Percentiles rank a stretch among this genome's conserved stretches.
These are phyloP conservation scores for Chrysolophus pictus DNA, from an alignment of 2,797 vertebrate species.

Conservation along the genomic window DNA sequence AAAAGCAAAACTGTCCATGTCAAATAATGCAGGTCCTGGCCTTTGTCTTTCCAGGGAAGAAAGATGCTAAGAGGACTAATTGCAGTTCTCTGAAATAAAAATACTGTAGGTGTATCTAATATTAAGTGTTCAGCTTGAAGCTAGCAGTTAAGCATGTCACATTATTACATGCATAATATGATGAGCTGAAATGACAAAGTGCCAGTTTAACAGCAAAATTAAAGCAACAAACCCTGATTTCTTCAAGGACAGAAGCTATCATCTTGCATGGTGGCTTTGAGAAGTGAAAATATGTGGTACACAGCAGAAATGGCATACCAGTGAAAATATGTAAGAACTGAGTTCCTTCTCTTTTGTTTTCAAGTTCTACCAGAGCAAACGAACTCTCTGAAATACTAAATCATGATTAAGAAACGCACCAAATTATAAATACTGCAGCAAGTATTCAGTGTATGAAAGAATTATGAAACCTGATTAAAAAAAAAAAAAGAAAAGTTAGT, in stretches of 20 bases:
- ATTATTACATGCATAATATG: constrained; percentile 66
- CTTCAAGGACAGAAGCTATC: background rate
- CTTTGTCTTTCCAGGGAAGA: constrained; percentile 32
- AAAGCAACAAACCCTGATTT: constrained; percentile 64
- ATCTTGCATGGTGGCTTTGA: background rate
- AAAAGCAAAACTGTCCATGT: background rate
- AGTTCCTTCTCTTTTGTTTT: background rate
- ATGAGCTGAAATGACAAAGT: constrained; percentile 66
- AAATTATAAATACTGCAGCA: background rate
- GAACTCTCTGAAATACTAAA: background rate
- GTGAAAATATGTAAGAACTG: background rate
- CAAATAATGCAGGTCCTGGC: background rate
- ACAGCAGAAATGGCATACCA: background rate
- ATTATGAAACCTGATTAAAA: background rate
- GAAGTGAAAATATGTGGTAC: background rate
- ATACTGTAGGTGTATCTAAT: constrained; percentile 29
- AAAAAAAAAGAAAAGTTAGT: background rate
- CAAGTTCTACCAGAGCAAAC: background rate
- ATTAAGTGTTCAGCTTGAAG: constrained; percentile 70
- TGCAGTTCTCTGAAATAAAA: constrained; percentile 28
- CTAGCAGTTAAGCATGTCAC: constrained; percentile 68
- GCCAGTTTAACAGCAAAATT: constrained; percentile 54
- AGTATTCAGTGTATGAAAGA: background rate
- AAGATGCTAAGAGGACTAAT: constrained; percentile 28
- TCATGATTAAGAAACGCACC: background rate